A percentile compares a stretch with the other conserved stretches of the same genome.
phyloP scores from a whole-genome alignment of 2,888 invertebrate genomes.

The Frankliniella fusca region DNA sequence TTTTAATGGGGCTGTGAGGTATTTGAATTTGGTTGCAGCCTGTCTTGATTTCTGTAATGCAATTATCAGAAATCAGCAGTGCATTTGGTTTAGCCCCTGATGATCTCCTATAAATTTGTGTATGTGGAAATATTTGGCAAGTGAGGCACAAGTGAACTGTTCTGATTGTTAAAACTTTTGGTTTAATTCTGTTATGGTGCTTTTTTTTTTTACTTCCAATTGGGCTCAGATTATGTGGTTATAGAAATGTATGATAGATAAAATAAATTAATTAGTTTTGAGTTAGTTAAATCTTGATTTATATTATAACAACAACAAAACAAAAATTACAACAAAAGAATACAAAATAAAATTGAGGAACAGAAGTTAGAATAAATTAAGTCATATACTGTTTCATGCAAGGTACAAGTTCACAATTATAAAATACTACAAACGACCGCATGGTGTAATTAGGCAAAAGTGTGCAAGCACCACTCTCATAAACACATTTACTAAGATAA shows the following conservation, averaged over 20 bases:
- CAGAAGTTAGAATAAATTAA: slow-evolving; percentile 21
- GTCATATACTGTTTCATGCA: background rate
- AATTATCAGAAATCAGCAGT: no score
- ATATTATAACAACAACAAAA: slow-evolving; percentile 6
- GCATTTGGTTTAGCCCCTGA: no score
- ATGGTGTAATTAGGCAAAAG: slow-evolving; percentile 21
- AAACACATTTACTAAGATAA: slow-evolving; percentile 4
- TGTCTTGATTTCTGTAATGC: no score
- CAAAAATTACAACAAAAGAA: slow-evolving; percentile 5
- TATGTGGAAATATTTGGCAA: no score
- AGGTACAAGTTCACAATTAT: background rate
- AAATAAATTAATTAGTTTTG: background rate
- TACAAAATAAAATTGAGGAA: slow-evolving; percentile 21
- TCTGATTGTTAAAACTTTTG: no score
- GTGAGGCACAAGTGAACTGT: no score
- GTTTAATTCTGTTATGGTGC: no score
- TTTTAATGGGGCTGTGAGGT: no score
- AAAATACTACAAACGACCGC: slow-evolving; percentile 13
- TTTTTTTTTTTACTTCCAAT: no score
- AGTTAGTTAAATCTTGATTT: background rate
- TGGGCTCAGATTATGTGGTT: no score
- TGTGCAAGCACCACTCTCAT: background rate
- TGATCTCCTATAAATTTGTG: no score
- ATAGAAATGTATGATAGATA: background rate
- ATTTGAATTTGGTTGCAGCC: no score